Base-by-base conservation (phyloP, 1,140 invertebrate species). In the Andrena cerasifolii region DNA sequence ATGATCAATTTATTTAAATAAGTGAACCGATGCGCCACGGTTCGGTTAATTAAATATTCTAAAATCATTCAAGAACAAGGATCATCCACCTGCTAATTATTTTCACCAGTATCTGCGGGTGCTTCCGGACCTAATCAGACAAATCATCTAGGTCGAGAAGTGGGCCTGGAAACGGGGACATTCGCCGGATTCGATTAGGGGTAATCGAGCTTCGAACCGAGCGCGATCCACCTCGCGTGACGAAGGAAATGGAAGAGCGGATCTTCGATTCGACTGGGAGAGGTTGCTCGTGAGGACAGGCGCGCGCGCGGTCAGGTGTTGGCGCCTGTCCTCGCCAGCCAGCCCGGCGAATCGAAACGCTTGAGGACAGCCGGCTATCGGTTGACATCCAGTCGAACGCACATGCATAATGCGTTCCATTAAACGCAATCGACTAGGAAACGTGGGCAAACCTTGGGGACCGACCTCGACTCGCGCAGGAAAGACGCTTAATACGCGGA, bases 391-490 rank as follows among this genome's bases (percentile, higher is more conserved):
- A 68, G 36, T 61, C 62, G 62, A 67, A 70, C 61, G 51, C 54
- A 67, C 66, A 62, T 71, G 54, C 28, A 61, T 77, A 76, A 71
- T 66, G 66, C 71, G 54, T 84, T 84, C 63, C 78, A 82, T 84
- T 80, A 82, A 78, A 73, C 71, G 79, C 82, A 87, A 87, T 89
- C 88, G 81, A 87, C 78, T 88, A 87, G 87, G 82, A 89, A 87
- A 88, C 77, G 83, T 82, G 47, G 73, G 70, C 71, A 53, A 72
- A 73, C 85, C 88, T 87, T 89, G 84, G 65, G 76, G 62, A 62
- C 70, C 70, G 79, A 79, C 84, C 87, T 89, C 86, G 84, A 88
- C 84, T 86, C 83, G 49, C 49, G 84, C 81, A 80, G 75, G 66
- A 88, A 81, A 87, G 59, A 80, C 76, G 71, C 75, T 74, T 73